phyloP scores from a whole-genome alignment of 2,797 vertebrate genomes.

The Chromis chromis region DNA sequence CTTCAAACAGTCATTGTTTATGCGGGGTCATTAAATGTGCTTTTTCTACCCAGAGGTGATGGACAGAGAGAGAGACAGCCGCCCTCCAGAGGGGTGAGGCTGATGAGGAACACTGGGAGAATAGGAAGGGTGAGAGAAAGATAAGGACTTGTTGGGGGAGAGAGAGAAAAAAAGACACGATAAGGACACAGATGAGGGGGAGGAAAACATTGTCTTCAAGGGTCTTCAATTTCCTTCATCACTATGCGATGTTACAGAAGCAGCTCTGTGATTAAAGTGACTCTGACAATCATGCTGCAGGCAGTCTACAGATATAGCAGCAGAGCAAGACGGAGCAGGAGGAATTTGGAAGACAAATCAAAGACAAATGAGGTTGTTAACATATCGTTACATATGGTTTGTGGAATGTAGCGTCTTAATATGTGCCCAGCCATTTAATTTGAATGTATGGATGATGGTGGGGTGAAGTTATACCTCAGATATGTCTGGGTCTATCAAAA shows the following conservation, averaged over 20 bases:
- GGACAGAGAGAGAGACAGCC: conserved; percentile 31
- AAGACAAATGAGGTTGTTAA: conserved; percentile 59
- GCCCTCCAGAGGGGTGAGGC: conserved; percentile 32
- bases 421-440: not conserved
- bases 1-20: conserved; percentile 58
- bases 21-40: conserved; percentile 61
- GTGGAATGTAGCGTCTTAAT: not conserved
- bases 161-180: conserved; percentile 8
- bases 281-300: conserved; percentile 73
- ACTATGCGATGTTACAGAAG: conserved; percentile 69
- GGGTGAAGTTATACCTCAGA: not conserved
- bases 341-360: conserved; percentile 64
- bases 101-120: conserved; percentile 45
- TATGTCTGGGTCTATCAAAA: too few relatives aligned
- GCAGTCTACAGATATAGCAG: conserved; percentile 75
- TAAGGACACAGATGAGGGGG: conserved; percentile 38
- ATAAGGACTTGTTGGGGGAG: conserved; percentile 2
- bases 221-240: conserved; percentile 66
- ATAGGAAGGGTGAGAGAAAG: conserved; percentile 1
- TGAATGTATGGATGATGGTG: not conserved
- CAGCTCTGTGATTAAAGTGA: conserved; percentile 68
- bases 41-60: conserved; percentile 64
- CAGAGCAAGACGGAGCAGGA: conserved; percentile 42
- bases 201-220: conserved; percentile 62
- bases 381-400: conserved; percentile 12